phyloP scores from a whole-genome alignment of 2,113 vertebrate species.

The Rhinoderma darwinii region DNA sequence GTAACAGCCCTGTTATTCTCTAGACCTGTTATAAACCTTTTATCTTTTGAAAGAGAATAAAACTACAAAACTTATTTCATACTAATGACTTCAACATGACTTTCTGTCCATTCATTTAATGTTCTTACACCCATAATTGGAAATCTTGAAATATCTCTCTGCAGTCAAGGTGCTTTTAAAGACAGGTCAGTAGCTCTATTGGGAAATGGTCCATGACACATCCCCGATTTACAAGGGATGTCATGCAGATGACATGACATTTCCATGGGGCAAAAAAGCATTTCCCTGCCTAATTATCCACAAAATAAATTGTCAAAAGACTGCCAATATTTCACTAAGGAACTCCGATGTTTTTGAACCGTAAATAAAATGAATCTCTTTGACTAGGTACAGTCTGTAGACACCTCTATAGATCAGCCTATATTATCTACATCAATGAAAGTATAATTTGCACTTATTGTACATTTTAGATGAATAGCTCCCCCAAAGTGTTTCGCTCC shows the following conservation, averaged over 20 bases:
- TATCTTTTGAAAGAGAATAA: slow-evolving; percentile 6
- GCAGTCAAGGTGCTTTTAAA: slow-evolving; percentile 49
- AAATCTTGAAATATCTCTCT: slow-evolving; percentile 44
- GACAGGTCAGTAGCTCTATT: slow-evolving; percentile 51
- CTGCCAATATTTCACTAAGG: slow-evolving; percentile 20
- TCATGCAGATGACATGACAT: slow-evolving; percentile 48
- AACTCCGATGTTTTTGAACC: slow-evolving; percentile 38
- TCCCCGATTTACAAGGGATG: slow-evolving; percentile 38
- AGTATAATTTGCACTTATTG: slow-evolving; percentile 38
- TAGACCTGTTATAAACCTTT: neutral
- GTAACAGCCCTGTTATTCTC: neutral
- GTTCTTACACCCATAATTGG: neutral
- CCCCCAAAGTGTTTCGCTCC: slow-evolving; percentile 47
- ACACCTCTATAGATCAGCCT: slow-evolving; percentile 18
- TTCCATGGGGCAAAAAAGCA: slow-evolving; percentile 41
- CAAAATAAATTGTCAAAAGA: slow-evolving; percentile 42
- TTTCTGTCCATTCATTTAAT: slow-evolving; percentile 15
- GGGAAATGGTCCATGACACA: slow-evolving; percentile 55
- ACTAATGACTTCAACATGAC: neutral
- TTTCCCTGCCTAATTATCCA: slow-evolving; percentile 54
- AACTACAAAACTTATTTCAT: slow-evolving; percentile 4
- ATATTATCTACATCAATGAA: slow-evolving; percentile 40
- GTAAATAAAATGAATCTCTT: slow-evolving; percentile 45
- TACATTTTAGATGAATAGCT: slow-evolving; percentile 46
- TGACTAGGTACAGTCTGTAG: slow-evolving; percentile 35